Base-by-base conservation (phyloP, 2,797 vertebrate species). In the Helarctos malayanus region DNA sequence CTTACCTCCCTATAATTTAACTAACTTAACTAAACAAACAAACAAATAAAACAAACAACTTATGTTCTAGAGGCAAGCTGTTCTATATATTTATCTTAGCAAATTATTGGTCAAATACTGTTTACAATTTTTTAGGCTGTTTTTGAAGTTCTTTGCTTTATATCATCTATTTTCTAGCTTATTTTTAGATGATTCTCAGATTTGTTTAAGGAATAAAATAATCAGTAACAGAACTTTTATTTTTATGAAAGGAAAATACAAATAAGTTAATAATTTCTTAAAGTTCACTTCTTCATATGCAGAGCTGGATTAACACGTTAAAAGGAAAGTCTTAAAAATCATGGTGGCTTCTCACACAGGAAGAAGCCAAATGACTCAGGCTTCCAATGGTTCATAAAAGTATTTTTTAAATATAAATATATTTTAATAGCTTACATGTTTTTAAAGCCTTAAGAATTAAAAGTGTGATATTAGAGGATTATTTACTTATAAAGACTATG, bases 401-500 rank as follows among this genome's bases (percentile, higher is more conserved):
- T 27, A 63, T 41, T 90, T 95, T 81, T 10, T 27, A 71, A 86
- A 45, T 18, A 52, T 41, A 29, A 75, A 47, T 75, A 32, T 47
- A 75, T 47, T 16, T 47, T 75, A 29, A 18, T 75, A 27, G 27
- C 47, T 47, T 75, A 75, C 47, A 32, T 3, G 19, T 25, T 41
- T 11, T 35, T 47, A 56, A 47, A 45, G 16, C 12, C 14, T 47
- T 73, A 91, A 83, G 16, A 80, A 93, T 52, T 63, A 54, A 9
- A 41, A 2, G 9, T 38, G 85, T 54, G 25, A 47, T 76, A 11
- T 63, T 94, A 35, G 38, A 15, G 14, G 12, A 8, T 73, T 29
- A 80, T 84, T 91, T 94, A 54, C 21, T 83, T 80, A 52, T 63
- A 9, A 85, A 93, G 85, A 81, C 23, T 19, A 6, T 87, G n/a